Evolutionary conservation across 2,113 vertebrate species (phyloP), one percentile per base, ranked within the genome.

Genomic region (Drymodes brunneopygia): DNA sequence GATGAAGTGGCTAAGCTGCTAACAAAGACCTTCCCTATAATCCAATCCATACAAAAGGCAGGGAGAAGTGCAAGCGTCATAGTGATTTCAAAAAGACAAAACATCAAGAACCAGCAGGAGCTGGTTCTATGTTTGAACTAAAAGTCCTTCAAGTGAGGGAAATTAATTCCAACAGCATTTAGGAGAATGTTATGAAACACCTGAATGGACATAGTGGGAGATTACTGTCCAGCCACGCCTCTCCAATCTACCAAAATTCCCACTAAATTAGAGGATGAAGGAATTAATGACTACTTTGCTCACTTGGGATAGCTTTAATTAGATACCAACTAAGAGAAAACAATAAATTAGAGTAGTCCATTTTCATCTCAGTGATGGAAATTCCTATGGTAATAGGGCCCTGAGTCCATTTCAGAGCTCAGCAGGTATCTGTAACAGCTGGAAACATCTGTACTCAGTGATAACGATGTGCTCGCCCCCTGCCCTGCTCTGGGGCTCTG

Each of bases 1-100:
- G 69, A 66, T 94, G 94, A 80, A 94, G 83, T 58, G 80, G 89
- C 70, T 96, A 91, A 95, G 89, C 77, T 89, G 89, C 91, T 86
- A 71, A 92, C 93, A 96, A 92, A 92, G 91, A 48, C 77, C 83
- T 91, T 70, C 40, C 1, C 23, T 74, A 48, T 91, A 92, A 96
- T 96, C 86, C 83, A 45, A 44, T 66, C 12, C 73, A 17, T 33
- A 89, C 87, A 89, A 95, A 96, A 91, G 92, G 90, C 91, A 72
- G 28, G 47, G 72, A 86, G 87, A 74, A 94, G 86, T 11, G 2
- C 92, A 95, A 91, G 84, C 6, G 2, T 88, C 75, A 47, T 44
- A 82, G 85, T 57, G 42, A 16, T 71, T 89, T 56, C 40, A 66
- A 62, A 61, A 36, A 69, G 74, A 78, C 88, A 86, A 94, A 83